Evolutionary conservation across 1,140 invertebrate species (phyloP).

Genomic region (Rhopalosiphum maidis): DNA sequence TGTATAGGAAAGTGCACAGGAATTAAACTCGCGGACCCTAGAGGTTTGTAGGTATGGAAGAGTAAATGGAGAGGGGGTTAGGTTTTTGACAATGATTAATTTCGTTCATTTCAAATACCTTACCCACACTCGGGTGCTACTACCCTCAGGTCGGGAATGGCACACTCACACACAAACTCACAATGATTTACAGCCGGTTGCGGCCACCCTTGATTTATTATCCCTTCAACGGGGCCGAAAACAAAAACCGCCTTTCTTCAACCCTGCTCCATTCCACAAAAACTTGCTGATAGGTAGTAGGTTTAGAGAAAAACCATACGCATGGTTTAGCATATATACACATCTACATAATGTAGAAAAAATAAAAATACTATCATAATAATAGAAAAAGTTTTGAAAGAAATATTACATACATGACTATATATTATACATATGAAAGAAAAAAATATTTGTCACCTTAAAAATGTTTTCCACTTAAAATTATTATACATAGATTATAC

Average conservation of each 20-base stretch:
- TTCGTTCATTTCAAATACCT: slow-evolving; percentile 55
- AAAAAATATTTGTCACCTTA: slow-evolving; percentile 12
- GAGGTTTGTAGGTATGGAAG: not conserved
- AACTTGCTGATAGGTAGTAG: slow-evolving; percentile 32
- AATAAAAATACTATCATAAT: slow-evolving; percentile 17
- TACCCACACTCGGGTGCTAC: not conserved
- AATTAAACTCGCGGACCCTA: slow-evolving; percentile 37
- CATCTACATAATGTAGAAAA: not conserved
- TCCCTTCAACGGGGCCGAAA: slow-evolving; percentile 53
- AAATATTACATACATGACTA: not conserved
- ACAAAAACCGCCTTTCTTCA: slow-evolving; percentile 40
- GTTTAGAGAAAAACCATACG: slow-evolving; percentile 44
- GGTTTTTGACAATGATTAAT: slow-evolving; percentile 56
- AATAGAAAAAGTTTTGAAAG: slow-evolving; percentile 20
- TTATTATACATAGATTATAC: not conserved
- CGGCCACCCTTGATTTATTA: slow-evolving; percentile 55
- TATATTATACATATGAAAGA: not conserved
- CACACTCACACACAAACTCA: not conserved
- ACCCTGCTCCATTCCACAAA: not conserved
- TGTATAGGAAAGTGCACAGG: slow-evolving; percentile 26
- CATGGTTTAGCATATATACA: not conserved
- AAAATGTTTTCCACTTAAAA: not conserved
- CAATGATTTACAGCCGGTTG: slow-evolving; percentile 55
- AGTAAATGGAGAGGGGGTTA: not conserved
- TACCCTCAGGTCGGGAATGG: slow-evolving; percentile 28